These are phyloP conservation scores for Thelaira solivaga DNA, from an alignment of 2,888 invertebrate species.

Conservation along the genomic window DNA sequence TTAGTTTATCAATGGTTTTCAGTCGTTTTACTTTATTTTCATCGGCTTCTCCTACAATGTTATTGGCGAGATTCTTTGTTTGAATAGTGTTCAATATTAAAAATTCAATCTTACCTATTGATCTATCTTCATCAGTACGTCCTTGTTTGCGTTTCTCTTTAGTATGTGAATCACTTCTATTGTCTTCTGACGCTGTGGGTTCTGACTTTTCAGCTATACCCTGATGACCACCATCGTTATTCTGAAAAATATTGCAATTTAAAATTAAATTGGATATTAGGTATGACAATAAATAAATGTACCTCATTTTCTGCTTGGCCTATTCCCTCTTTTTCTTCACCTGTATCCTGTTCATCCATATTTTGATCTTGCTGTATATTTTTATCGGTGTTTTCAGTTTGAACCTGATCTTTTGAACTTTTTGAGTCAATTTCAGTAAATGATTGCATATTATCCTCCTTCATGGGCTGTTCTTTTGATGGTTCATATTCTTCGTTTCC, in stretches of 20 bases:
- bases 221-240: slow-evolving; percentile 82
- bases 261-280: not conserved
- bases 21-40: slow-evolving; percentile 75
- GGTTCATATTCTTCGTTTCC: slow-evolving; percentile 73
- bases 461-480: slow-evolving; percentile 75
- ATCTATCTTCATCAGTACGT: slow-evolving; percentile 85
- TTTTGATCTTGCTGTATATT: slow-evolving; percentile 77
- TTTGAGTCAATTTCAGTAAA: slow-evolving; percentile 72
- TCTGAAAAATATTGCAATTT: slow-evolving; percentile 63
- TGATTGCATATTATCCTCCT: slow-evolving; percentile 76
- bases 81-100: not conserved
- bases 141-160: slow-evolving; percentile 85
- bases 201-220: slow-evolving; percentile 78
- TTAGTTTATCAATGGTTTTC: slow-evolving; percentile 78
- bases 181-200: slow-evolving; percentile 75
- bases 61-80: not conserved
- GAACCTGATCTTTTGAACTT: slow-evolving; percentile 75
- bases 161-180: slow-evolving; percentile 74
- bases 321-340: slow-evolving; percentile 81
- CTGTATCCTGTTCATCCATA: slow-evolving; percentile 78
- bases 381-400: slow-evolving; percentile 75
- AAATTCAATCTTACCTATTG: slow-evolving; percentile 76
- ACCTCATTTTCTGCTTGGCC: slow-evolving; percentile 86
- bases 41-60: slow-evolving; percentile 71
- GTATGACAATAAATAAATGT: not conserved